Conservation (phyloP, 2,888 invertebrate genomes). For the Ametastegia equiseti region DNA sequence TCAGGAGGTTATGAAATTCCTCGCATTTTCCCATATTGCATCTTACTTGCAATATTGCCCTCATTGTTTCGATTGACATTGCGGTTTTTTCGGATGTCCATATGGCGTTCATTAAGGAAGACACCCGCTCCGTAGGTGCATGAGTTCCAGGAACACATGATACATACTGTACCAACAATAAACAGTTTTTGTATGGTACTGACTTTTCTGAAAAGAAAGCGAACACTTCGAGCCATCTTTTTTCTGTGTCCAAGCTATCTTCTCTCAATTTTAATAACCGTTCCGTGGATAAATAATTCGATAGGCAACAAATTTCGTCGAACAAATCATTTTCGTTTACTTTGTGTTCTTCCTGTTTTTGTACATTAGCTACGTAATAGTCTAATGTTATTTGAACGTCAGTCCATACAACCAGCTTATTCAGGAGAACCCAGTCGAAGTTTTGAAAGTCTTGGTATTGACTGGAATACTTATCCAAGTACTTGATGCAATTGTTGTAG, state of each 20-base stretch:
- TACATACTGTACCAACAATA: constrained; percentile 49
- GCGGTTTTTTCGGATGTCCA: constrained; percentile 49
- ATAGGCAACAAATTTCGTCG: constrained; percentile 32
- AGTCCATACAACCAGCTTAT: constrained; percentile 31
- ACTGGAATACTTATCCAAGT: constrained; percentile 29
- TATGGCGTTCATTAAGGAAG: constrained; percentile 52
- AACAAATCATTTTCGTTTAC: constrained; percentile 28
- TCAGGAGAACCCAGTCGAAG: constrained; percentile 27
- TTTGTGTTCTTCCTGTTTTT: constrained; percentile 22
- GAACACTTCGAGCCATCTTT: constrained; percentile 46
- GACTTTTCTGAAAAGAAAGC: constrained; percentile 32
- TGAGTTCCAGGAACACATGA: constrained; percentile 56
- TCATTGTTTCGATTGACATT: constrained; percentile 45
- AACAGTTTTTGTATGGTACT: constrained; percentile 31
- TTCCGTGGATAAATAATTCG: constrained; percentile 24
- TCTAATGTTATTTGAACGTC: constrained; percentile 22
- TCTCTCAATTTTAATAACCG: constrained; percentile 36
- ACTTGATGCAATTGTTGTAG: constrained; percentile 32
- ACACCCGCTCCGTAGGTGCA: constrained; percentile 54
- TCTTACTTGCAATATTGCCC: constrained; percentile 41
- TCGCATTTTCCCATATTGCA: constrained; percentile 46
- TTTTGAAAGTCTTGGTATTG: constrained; percentile 36
- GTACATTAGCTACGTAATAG: constrained; percentile 33
- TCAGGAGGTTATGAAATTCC: constrained; percentile 29
- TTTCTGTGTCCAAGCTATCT: constrained; percentile 32